phyloP scores from a whole-genome alignment of 2,888 invertebrate genomes.

The Trissolcus brochymenae region DNA sequence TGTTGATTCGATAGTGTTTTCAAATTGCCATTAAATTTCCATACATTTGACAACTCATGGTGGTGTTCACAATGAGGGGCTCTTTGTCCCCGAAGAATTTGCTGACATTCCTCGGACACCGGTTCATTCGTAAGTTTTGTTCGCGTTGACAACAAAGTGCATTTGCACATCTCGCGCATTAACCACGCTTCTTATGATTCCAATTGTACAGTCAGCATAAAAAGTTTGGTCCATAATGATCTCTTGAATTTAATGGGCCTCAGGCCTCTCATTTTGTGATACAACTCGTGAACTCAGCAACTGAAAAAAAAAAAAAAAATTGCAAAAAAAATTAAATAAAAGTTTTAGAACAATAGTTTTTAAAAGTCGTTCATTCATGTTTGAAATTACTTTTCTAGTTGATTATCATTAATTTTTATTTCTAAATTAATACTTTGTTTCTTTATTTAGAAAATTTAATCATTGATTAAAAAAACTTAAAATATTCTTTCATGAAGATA shows the following conservation, averaged over 20 bases:
- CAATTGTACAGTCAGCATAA: constrained; percentile 10
- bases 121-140: constrained; percentile 65
- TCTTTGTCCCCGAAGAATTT: constrained; percentile 57
- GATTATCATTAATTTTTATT: no score
- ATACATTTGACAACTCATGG: constrained; percentile 36
- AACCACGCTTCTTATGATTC: constrained; percentile 15
- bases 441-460: no score
- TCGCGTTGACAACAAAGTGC: constrained; percentile 14
- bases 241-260: no score
- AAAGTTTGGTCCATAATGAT: constrained; percentile 6
- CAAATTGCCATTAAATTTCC: constrained; percentile 13
- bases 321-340: no score
- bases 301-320: no score
- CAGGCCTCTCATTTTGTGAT: no score
- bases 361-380: no score
- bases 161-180: constrained; percentile 9
- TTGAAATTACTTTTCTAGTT: no score
- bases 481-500: not conserved
- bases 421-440: no score
- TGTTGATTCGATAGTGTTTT: constrained; percentile 19
- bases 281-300: no score
- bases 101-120: constrained; percentile 60
- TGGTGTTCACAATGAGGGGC: constrained; percentile 47
- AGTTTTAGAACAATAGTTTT: no score
- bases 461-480: no score